Percentiles rank a stretch among this genome's conserved stretches.
These are phyloP conservation scores for Hozukius guyotensis DNA, from an alignment of 2,797 vertebrate genomes.

Conservation along the genomic window DNA sequence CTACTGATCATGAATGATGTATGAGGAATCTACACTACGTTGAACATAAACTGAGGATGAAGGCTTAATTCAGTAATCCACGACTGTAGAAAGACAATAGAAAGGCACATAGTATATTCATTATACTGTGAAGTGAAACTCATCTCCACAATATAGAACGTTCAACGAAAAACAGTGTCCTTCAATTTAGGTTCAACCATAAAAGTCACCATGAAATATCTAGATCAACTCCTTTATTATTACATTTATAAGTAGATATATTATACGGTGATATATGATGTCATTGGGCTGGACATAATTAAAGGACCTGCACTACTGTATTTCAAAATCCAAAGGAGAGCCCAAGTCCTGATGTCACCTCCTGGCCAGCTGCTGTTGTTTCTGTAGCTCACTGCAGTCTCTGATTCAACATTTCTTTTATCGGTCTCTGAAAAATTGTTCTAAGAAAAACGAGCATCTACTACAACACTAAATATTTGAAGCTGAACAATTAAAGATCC, in stretches of 20 bases:
- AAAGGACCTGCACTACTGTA: not conserved
- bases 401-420: not conserved
- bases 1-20: slow-evolving; percentile 61
- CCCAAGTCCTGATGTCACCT: not conserved
- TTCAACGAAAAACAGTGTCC: not conserved
- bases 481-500: not conserved
- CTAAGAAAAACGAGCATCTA: not conserved
- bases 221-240: not conserved
- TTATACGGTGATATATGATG: not conserved
- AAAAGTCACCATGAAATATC: not conserved
- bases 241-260: not conserved
- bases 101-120: not conserved
- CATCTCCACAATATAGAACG: not conserved
- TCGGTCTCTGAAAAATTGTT: not conserved
- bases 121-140: not conserved
- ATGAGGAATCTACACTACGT: slow-evolving; percentile 35
- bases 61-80: slow-evolving; percentile 26
- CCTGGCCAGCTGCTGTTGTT: not conserved
- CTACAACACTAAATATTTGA: not conserved
- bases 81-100: not conserved
- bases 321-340: not conserved
- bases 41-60: slow-evolving; percentile 23
- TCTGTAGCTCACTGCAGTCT: not conserved
- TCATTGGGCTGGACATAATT: not conserved
- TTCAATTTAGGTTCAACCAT: not conserved